Evolutionary conservation across 2,113 vertebrate genomes (phyloP).

Genomic region (Anolis sagrei): DNA sequence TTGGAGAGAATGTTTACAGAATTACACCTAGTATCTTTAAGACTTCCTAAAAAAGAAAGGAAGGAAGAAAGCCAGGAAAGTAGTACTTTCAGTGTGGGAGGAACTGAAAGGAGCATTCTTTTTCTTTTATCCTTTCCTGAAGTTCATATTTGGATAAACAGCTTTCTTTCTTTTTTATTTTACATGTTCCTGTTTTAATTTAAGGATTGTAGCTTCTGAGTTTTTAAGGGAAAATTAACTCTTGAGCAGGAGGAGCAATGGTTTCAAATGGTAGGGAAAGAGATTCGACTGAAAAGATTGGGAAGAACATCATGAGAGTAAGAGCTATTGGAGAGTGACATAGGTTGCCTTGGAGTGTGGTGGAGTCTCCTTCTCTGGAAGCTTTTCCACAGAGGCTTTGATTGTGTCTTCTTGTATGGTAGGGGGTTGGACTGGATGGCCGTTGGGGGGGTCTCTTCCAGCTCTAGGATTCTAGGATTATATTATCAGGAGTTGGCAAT

Average conservation of each 20-base stretch:
- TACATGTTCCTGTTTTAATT: neutral
- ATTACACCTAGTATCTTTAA: constrained; percentile 17
- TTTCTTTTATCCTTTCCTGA: neutral
- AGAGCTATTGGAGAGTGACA: too few species aligned
- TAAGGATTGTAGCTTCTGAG: constrained; percentile 30
- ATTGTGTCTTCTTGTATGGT: too few species aligned
- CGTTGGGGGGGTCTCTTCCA: too few species aligned
- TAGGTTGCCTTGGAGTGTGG: too few species aligned
- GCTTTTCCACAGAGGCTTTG: too few species aligned
- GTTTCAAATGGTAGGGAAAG: too few species aligned
- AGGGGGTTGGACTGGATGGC: too few species aligned
- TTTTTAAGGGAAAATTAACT: neutral
- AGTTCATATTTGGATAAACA: neutral
- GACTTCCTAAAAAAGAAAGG: neutral
- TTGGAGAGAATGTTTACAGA: constrained; percentile 5
- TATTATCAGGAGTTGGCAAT: too few species aligned
- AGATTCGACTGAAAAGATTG: too few species aligned
- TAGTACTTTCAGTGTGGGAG: constrained; percentile 1
- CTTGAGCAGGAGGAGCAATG: neutral
- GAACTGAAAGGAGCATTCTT: neutral
- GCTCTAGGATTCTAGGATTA: too few species aligned
- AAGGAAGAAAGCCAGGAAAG: constrained; percentile 8
- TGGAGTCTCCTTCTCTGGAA: too few species aligned
- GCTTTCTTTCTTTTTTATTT: neutral
- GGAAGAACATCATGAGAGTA: too few species aligned